Base-by-base conservation (phyloP, 2,888 invertebrate species). In the Rotaria magnacalcarata region DNA sequence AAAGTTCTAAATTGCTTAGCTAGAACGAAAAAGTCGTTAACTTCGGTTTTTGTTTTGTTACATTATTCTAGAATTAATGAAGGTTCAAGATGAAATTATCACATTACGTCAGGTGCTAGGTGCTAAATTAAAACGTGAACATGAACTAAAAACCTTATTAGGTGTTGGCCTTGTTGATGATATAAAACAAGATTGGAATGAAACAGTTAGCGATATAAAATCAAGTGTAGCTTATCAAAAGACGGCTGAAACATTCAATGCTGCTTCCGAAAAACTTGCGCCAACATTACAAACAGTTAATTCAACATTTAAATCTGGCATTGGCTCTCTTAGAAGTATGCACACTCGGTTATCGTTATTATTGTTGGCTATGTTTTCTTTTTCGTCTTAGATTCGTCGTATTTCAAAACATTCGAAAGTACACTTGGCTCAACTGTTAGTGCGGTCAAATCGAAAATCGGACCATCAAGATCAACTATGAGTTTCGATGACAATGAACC, bases 281-380 rank as follows among this genome's bases (percentile, higher is more conserved):
- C 88, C 74, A 87, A 87, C 88, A 87, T 87, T 89, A 95, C 91
- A 88, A 74, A 89, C 89, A 86, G 52, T 87, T 60, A 86, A 67
- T 41, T 85, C 84, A 60, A 86, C 67, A 85, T 84, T 85, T 52
- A 87, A 84, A 86, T 86, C 67, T 84, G 75, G 85, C n/a, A 47
- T 86, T 47, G 86, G 86, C 34, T 85, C 52, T 41, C 80, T 86
- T 41, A 34, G 85, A 60, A 60, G 60, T 52, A 52, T 34, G 7
- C 14, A 3, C 14, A 41, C n/a, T 50, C 10, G 7, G 21, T 27
- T 41, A 43, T 21, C 6, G 14, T 85, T 52, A 16, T 52, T 56
- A 24, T 50, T 84, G 1, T 11, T 34, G 34, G 34, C 34, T 34
- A 34, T 60, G 3, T 2, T 14, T 11, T 60, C 24, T n/a, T 47